phyloP scores from a whole-genome alignment of 2,797 vertebrate species.

The Rachycentron canadum region DNA sequence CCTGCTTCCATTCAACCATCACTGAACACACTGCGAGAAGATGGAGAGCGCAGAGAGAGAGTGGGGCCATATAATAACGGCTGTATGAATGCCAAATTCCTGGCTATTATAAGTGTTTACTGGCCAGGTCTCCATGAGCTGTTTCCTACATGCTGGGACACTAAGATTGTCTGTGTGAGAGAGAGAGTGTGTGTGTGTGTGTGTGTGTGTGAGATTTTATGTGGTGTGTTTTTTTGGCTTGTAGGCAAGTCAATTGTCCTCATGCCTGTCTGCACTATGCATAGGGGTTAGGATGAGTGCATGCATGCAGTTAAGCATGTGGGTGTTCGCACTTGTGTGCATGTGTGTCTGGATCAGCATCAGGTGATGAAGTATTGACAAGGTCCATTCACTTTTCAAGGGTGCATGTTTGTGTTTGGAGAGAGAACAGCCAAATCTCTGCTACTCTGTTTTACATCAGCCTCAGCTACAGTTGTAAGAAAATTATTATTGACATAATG shows the following conservation, averaged over 20 bases:
- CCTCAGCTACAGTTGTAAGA: slow-evolving; percentile 47
- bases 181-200: slow-evolving; percentile 4
- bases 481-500: slow-evolving; percentile 35
- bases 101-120: slow-evolving; percentile 79
- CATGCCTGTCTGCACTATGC: slow-evolving; percentile 18
- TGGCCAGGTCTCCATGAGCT: slow-evolving; percentile 61
- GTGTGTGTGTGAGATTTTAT: background rate
- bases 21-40: slow-evolving; percentile 47
- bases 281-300: slow-evolving; percentile 3
- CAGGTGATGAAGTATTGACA: slow-evolving; percentile 75
- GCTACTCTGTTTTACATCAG: slow-evolving; percentile 60
- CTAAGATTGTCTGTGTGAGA: slow-evolving; percentile 36
- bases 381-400: slow-evolving; percentile 65
- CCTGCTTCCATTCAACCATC: slow-evolving; percentile 65
- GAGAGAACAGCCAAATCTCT: slow-evolving; percentile 37
- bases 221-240: background rate
- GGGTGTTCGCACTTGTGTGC: background rate
- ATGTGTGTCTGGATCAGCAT: slow-evolving; percentile 55
- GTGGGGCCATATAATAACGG: slow-evolving; percentile 65
- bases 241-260: slow-evolving; percentile 4
- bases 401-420: slow-evolving; percentile 6
- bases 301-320: slow-evolving; percentile 30
- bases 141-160: slow-evolving; percentile 72
- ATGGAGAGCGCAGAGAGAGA: slow-evolving; percentile 46
- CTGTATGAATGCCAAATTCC: slow-evolving; percentile 73